These are phyloP conservation scores for Ophraella communa DNA, from an alignment of 2,888 invertebrate species.

Conservation along the genomic window DNA sequence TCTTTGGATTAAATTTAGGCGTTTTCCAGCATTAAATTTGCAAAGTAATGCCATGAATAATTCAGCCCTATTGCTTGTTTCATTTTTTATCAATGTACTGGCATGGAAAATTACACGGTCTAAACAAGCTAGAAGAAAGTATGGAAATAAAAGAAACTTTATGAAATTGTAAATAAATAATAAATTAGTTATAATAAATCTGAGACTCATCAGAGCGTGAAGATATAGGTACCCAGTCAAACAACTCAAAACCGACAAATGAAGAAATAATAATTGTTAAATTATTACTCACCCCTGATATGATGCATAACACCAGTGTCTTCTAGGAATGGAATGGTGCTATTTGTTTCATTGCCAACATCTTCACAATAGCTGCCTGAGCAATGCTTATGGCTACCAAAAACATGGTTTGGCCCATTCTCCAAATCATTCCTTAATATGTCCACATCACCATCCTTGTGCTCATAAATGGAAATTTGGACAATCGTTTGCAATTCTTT, in stretches of 20 bases:
- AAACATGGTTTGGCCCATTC: neutral
- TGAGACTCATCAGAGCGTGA: no score
- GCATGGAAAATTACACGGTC: neutral
- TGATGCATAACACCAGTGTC: neutral
- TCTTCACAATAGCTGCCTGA: neutral
- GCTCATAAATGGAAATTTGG: neutral
- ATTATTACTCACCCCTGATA: neutral
- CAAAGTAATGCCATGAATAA: conserved; percentile 10
- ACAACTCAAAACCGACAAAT: no score
- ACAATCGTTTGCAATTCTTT: neutral
- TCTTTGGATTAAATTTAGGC: conserved; percentile 8
- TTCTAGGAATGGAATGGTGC: neutral
- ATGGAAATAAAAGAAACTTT: neutral
- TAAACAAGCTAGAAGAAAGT: neutral
- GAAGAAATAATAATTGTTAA: no score
- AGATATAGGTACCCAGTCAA: no score
- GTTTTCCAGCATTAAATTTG: conserved; percentile 7
- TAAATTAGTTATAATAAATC: no score
- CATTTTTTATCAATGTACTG: neutral
- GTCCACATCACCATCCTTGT: neutral
- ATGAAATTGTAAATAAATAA: no score
- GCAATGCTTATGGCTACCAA: neutral
- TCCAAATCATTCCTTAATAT: neutral
- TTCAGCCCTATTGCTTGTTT: neutral
- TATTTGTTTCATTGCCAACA: neutral